Evolutionary conservation across 2,113 vertebrate species (phyloP).

Genomic region (Laticauda laticaudata): DNA sequence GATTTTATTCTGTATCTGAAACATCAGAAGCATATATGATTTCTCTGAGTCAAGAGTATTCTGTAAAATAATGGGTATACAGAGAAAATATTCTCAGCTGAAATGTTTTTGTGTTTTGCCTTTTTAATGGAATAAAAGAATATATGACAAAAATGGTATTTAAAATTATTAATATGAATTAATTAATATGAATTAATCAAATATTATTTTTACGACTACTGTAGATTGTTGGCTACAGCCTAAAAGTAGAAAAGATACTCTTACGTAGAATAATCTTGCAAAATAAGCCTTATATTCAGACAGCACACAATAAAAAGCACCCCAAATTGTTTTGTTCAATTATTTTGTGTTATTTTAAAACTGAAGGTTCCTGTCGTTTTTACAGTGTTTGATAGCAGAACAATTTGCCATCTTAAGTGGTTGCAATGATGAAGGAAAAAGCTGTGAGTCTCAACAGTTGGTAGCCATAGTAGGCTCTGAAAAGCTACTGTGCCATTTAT

Average conservation of each 20-base stretch:
- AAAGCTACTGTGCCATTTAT: not conserved
- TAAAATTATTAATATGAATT: too few relatives aligned
- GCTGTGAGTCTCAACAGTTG: not conserved
- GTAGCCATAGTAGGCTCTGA: not conserved
- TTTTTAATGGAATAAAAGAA: too few relatives aligned
- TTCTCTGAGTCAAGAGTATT: not conserved
- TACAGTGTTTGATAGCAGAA: not conserved
- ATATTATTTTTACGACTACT: not conserved
- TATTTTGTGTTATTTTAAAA: constrained; percentile 7
- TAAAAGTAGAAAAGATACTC: not conserved
- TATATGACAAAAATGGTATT: too few relatives aligned
- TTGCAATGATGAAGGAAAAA: not conserved
- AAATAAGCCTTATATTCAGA: not conserved
- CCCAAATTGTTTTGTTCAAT: not conserved
- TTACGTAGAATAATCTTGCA: fast-evolving
- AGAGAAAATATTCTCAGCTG: too few relatives aligned
- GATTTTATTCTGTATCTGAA: not conserved
- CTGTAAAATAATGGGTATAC: too few relatives aligned
- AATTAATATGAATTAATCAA: not conserved
- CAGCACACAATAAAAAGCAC: not conserved
- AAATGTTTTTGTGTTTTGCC: too few relatives aligned
- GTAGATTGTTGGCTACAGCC: not conserved
- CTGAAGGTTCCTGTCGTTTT: not conserved
- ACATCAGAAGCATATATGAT: not conserved
- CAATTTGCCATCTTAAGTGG: not conserved